These are phyloP conservation scores for Penaeus japonicus DNA, from an alignment of 1,140 invertebrate genomes.

Conservation along the genomic window DNA sequence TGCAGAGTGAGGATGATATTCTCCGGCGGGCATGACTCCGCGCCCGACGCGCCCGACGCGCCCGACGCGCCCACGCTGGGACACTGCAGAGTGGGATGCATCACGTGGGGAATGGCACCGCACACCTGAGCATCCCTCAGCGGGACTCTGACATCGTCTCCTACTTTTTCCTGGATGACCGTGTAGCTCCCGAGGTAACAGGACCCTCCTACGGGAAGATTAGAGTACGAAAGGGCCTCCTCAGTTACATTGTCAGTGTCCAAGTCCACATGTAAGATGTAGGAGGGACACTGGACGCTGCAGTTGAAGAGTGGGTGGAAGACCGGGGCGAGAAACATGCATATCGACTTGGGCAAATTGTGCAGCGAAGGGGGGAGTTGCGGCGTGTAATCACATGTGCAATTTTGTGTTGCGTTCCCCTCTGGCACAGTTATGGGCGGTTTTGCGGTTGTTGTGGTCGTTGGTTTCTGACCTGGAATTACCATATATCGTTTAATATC, in stretches of 20 bases:
- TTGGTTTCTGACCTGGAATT: neutral
- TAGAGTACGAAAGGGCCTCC: neutral
- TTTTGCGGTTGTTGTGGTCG: neutral
- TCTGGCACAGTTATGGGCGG: neutral
- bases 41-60: no score
- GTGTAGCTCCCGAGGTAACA: conserved; percentile 22
- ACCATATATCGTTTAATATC: no score
- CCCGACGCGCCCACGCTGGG: no score
- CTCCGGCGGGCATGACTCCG: no score
- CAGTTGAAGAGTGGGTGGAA: conserved; percentile 25
- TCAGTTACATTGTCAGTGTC: neutral
- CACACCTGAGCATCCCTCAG: neutral
- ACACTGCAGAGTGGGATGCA: neutral
- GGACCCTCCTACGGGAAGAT: neutral
- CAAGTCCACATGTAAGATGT: conserved; percentile 17
- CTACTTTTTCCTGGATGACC: neutral
- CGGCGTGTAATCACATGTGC: neutral
- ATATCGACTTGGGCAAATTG: conserved; percentile 28
- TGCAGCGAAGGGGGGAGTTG: neutral
- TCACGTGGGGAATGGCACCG: neutral
- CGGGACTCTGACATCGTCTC: neutral
- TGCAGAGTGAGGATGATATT: neutral
- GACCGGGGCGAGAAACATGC: conserved; percentile 33
- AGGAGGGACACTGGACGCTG: neutral
- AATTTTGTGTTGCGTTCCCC: neutral